phyloP scores from a whole-genome alignment of 1,140 invertebrate species.

The Drosophila willistoni region DNA sequence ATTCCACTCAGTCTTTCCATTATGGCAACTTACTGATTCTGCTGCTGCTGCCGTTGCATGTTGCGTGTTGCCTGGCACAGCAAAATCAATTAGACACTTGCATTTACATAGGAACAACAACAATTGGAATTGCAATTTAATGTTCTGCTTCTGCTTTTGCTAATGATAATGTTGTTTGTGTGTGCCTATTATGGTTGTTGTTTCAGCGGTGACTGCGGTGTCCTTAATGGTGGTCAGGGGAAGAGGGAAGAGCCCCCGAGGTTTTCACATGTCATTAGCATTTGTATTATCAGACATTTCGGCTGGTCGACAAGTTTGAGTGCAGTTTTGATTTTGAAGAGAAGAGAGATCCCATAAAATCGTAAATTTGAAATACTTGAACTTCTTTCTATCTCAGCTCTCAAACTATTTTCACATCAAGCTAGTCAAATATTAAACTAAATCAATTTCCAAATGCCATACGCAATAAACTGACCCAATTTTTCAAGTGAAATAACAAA shows the following conservation, averaged over 20 bases:
- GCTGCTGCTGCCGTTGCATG: slow-evolving; percentile 18
- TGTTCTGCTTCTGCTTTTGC: slow-evolving; percentile 50
- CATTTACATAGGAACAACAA: slow-evolving; percentile 50
- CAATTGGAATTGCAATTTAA: slow-evolving; percentile 69
- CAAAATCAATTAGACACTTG: slow-evolving; percentile 75
- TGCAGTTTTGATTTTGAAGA: slow-evolving; percentile 28
- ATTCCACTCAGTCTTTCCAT: slow-evolving; percentile 37
- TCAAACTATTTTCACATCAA: background rate
- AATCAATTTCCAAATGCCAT: slow-evolving; percentile 12
- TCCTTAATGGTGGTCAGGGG: background rate
- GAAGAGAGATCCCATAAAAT: slow-evolving; percentile 7
- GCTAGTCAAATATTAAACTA: background rate
- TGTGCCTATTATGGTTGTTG: slow-evolving; percentile 66
- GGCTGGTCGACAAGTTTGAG: slow-evolving; percentile 52
- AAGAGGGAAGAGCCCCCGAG: slow-evolving; percentile 2
- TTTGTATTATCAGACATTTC: slow-evolving; percentile 52
- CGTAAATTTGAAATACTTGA: slow-evolving; percentile 33
- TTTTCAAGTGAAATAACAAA: background rate
- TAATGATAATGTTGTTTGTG: slow-evolving; percentile 78
- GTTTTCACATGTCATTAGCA: slow-evolving; percentile 64
- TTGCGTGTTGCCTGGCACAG: slow-evolving; percentile 35
- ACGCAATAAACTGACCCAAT: slow-evolving; percentile 12
- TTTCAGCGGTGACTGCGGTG: slow-evolving; percentile 25
- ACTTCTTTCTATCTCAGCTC: background rate
- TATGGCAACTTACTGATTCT: slow-evolving; percentile 1